Evolutionary conservation across 2,113 vertebrate genomes (phyloP).

Genomic region (pig (Sus scrofa)): T2T-Sscrofa CM000812.6:15254501-15255000

Average conservation of each 20-base stretch:
- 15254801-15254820: not conserved
- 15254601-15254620: not conserved
- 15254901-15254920: not conserved
- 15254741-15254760: not conserved
- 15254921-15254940: not conserved
- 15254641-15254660: fast-evolving
- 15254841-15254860: not conserved
- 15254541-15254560: not conserved
- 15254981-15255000: not conserved
- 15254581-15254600: not conserved
- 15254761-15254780: not conserved
- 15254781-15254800: not conserved
- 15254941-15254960: not conserved
- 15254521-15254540: not conserved
- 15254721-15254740: not conserved
- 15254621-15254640: not conserved
- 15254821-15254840: not conserved
- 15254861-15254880: not conserved
- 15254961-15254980: not conserved
- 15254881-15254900: not conserved
- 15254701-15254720: not conserved
- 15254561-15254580: not conserved
- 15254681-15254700: not conserved
- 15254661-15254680: not conserved
- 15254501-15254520: not conserved